These are phyloP conservation scores for Lytechinus variegatus DNA, from an alignment of 35 echinoderm and acorn worm genomes.

Conservation along the genomic window DNA sequence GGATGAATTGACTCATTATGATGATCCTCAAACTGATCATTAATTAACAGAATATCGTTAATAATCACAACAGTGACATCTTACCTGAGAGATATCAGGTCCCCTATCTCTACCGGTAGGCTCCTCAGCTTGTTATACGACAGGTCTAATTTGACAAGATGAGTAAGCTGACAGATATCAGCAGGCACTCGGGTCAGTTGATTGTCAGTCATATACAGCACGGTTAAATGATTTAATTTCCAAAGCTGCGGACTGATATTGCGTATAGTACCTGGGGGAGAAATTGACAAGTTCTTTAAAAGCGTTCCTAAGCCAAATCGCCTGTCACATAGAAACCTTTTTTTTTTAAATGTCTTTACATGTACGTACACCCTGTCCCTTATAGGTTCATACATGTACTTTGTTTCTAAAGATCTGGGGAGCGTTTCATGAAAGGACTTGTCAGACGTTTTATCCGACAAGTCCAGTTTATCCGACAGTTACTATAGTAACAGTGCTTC, in stretches of 20 bases:
- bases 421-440: no score
- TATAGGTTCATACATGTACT: no score
- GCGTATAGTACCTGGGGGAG: slow-evolving; percentile 79
- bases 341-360: no score
- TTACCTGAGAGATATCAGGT: slow-evolving; percentile 94
- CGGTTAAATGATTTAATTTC: slow-evolving; percentile 81
- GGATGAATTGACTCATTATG: no score
- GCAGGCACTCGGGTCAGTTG: slow-evolving; percentile 88
- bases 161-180: slow-evolving; percentile 84
- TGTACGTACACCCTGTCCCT: no score
- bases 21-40: no score
- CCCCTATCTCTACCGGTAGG: slow-evolving; percentile 88
- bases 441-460: no score
- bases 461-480: no score
- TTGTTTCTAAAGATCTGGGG: no score
- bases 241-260: slow-evolving; percentile 95
- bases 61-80: not conserved
- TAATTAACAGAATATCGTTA: not conserved
- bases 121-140: slow-evolving; percentile 97
- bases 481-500: no score
- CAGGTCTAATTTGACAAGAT: slow-evolving; percentile 82
- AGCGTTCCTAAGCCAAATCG: not conserved
- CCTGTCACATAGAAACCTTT: no score
- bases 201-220: slow-evolving; percentile 96
- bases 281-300: not conserved